These are phyloP conservation scores for Neoaliturus tenellus DNA, from an alignment of 2,888 invertebrate species.

Conservation along the genomic window DNA sequence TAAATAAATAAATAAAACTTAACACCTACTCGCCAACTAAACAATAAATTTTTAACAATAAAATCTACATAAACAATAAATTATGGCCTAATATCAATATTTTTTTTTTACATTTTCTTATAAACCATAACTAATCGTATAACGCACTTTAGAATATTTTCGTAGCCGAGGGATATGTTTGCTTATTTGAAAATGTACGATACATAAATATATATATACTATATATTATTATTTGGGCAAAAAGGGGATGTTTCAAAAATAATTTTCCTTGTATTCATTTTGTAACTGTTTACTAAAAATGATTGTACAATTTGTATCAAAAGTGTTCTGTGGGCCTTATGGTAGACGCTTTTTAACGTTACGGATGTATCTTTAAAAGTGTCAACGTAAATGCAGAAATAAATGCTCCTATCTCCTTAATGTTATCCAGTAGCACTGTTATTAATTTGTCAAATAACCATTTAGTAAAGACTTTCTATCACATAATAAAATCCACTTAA, in stretches of 20 bases:
- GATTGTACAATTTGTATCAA: conserved; percentile 52
- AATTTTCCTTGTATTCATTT: conserved; percentile 35
- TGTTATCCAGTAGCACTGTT: too few species aligned
- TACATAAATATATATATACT: conserved; percentile 52
- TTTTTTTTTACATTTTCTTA: conserved; percentile 12
- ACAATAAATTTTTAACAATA: conserved; percentile 11
- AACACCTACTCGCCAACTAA: conserved; percentile 14
- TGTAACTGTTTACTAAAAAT: conserved; percentile 48
- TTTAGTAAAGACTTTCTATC: too few species aligned
- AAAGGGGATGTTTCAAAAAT: conserved; percentile 46
- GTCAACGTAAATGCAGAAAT: background rate
- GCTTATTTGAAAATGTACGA: conserved; percentile 46
- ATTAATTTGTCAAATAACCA: too few species aligned
- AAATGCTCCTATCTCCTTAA: too few species aligned
- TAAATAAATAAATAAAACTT: conserved; percentile 31
- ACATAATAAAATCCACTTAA: too few species aligned
- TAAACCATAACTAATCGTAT: background rate
- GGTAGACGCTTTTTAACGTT: background rate
- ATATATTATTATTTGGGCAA: conserved; percentile 47
- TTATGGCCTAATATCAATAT: conserved; percentile 17
- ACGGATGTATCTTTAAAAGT: background rate
- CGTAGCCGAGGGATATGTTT: conserved; percentile 32
- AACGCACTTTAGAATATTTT: conserved; percentile 24
- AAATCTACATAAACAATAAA: background rate
- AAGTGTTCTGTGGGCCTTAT: conserved; percentile 36